Percentiles rank a stretch among this genome's conserved stretches.
Evolutionary conservation across 1,140 invertebrate species (phyloP).

Genomic region (Heliothis subflexa): DNA sequence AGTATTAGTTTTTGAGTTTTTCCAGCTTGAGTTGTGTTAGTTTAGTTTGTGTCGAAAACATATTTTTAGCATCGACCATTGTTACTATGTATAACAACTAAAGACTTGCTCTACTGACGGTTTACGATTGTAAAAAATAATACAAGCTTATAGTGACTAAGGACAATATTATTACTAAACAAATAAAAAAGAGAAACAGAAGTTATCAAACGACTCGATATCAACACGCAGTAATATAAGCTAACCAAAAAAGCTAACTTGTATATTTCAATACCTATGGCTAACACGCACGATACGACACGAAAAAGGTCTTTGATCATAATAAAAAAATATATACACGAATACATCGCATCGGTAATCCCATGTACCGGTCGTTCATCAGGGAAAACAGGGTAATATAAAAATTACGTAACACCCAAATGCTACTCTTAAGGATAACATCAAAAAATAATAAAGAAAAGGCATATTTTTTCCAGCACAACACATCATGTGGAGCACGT

Average conservation of each 20-base stretch:
- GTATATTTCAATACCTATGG: too few species aligned
- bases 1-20: conserved; percentile 1
- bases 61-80: too few species aligned
- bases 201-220: too few species aligned
- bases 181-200: too few species aligned
- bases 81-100: too few species aligned
- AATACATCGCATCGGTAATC: neutral
- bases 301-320: neutral
- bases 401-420: conserved; percentile 29
- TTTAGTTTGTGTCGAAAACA: neutral
- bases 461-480: conserved; percentile 22
- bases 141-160: too few species aligned
- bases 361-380: neutral
- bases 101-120: too few species aligned
- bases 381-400: conserved; percentile 20
- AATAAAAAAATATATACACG: neutral
- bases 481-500: conserved; percentile 18
- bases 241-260: too few species aligned
- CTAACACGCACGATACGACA: neutral
- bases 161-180: too few species aligned
- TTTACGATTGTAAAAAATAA: too few species aligned
- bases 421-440: conserved; percentile 22
- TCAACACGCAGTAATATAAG: too few species aligned
- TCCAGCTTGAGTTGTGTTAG: neutral
- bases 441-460: conserved; percentile 38